phyloP scores from a whole-genome alignment of 2,113 vertebrate species.

The Neolamprologus caudopunctatus region DNA sequence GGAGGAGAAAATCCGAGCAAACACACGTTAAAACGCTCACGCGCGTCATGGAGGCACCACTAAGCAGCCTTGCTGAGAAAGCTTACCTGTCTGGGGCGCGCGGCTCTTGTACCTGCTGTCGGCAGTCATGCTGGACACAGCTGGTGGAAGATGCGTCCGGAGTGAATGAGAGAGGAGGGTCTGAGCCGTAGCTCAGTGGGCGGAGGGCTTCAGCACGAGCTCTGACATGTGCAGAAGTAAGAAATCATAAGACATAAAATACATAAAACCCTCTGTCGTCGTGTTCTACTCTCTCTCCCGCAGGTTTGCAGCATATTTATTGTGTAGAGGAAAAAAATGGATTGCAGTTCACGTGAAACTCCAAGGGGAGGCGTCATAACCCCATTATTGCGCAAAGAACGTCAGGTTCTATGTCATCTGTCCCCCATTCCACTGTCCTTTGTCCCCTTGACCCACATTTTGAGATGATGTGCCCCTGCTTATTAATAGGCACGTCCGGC shows the following conservation, averaged over 20 bases:
- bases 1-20: background rate
- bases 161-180: background rate
- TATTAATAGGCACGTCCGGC: background rate
- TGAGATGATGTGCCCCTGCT: background rate
- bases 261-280: background rate
- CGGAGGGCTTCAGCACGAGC: background rate
- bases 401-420: background rate
- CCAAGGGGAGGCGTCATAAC: background rate
- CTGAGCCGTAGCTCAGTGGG: background rate
- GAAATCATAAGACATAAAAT: background rate
- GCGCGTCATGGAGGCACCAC: background rate
- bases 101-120: constrained; percentile 57
- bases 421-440: background rate
- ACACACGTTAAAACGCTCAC: background rate
- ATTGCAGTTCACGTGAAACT: background rate
- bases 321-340: background rate
- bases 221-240: background rate
- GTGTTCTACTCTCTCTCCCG: background rate
- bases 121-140: constrained; percentile 44
- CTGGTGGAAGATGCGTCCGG: background rate
- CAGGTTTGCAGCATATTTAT: background rate
- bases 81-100: constrained; percentile 50
- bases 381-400: background rate
- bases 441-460: background rate
- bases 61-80: background rate